Evolutionary conservation across 2,113 vertebrate species (phyloP), one percentile per base, ranked within the genome.

Genomic region (Columba janthina): DNA sequence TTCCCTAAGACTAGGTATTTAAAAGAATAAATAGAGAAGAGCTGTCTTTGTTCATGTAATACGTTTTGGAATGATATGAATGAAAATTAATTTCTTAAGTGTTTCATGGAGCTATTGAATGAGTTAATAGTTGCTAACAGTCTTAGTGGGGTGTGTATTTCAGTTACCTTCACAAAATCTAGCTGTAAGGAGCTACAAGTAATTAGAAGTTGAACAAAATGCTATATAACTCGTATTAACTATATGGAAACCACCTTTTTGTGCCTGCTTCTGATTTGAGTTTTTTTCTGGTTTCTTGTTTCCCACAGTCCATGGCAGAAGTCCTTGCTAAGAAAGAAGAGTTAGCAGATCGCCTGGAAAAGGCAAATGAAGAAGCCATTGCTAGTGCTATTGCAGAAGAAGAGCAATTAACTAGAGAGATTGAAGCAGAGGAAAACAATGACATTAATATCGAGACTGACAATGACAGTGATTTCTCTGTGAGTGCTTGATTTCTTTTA

Each of bases 311-410:
- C 69, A 99, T 99, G 99, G 99, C 99, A 74, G 99, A 99, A 97
- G 99, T 99, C 20, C 98, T 99, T 51, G 99, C 99, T 32, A 99
- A 99, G 94, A 99, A 99, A 89, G 99, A 99, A 94, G 99, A 99
- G 97, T 94, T 99, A 65, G 99, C 99, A 10, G 99, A 99, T 95
- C 98, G 99, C 4, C 97, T 99, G 82, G 99, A 99, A 96, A 99
- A 98, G 89, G 99, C 99, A 69, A 99, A 99, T 5, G 99, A 99
- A 91, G 99, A 99, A 97, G 99, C 99, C 36, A 99, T 99, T 32
- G 99, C 99, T 29, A 99, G 99, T 72, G 99, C 99, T 62, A 99
- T 99, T 73, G 99, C 99, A 21, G 99, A 99, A 94, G 99, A 99
- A 53, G 99, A 99, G 54, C 99, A 99, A 86, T 95, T 99, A 90